These are phyloP conservation scores for Lamellibrachia satsuma DNA, from an alignment of 2,888 invertebrate species.

Conservation along the genomic window DNA sequence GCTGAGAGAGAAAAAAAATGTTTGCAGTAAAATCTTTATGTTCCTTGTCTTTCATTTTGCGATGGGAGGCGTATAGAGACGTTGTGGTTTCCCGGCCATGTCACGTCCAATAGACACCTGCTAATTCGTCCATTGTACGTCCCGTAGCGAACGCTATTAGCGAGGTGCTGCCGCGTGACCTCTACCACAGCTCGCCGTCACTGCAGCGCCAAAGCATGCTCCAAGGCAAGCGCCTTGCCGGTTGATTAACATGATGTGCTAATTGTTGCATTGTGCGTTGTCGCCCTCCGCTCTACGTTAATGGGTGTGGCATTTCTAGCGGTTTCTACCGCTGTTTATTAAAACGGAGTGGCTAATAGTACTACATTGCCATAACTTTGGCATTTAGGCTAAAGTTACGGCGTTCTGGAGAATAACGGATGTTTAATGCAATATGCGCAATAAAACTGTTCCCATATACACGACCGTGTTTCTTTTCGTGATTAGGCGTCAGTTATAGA, in stretches of 20 bases:
- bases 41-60: not conserved
- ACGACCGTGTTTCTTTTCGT: no score
- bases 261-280: not conserved
- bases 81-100: not conserved
- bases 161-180: not conserved
- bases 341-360: not conserved
- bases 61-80: not conserved
- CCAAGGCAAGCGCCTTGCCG: not conserved
- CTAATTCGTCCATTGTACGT: conserved; percentile 7
- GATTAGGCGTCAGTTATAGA: no score
- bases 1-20: not conserved
- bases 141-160: not conserved
- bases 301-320: not conserved
- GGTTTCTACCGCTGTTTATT: not conserved
- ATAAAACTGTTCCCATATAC: not conserved
- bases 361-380: not conserved
- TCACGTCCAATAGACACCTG: not conserved
- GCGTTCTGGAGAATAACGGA: not conserved
- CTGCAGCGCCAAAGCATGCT: not conserved
- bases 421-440: not conserved
- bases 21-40: not conserved
- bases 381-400: not conserved
- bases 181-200: not conserved
- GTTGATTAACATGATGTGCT: not conserved
- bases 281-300: not conserved